phyloP scores from a whole-genome alignment of 2,888 invertebrate species.

The Selenia dentaria region DNA sequence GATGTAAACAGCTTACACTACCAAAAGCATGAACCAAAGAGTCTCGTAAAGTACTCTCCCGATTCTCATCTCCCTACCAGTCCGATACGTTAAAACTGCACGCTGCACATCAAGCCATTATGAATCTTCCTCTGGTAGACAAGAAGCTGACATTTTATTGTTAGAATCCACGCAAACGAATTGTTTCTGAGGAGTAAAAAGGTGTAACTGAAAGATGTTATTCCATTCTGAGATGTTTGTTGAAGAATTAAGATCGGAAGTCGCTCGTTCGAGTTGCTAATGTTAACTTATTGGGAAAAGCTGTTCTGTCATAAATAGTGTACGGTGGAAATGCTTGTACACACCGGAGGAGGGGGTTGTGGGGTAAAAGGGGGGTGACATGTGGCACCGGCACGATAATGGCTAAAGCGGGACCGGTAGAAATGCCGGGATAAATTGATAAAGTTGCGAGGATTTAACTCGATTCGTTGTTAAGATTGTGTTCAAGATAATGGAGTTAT shows the following conservation, averaged over 20 bases:
- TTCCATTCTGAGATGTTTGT: constrained; percentile 42
- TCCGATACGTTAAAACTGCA: constrained; percentile 47
- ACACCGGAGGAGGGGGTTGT: constrained; percentile 33
- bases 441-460: constrained; percentile 47
- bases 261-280: constrained; percentile 38
- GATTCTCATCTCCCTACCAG: constrained; percentile 44
- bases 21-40: constrained; percentile 36
- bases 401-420: constrained; percentile 15
- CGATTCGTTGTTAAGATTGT: constrained; percentile 30
- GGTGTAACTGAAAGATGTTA: constrained; percentile 37
- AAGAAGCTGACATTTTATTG: constrained; percentile 51
- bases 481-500: constrained; percentile 24
- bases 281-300: constrained; percentile 53
- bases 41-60: constrained; percentile 48
- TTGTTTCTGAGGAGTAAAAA: constrained; percentile 26
- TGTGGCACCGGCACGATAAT: constrained; percentile 44
- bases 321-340: constrained; percentile 46
- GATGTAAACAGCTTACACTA: constrained; percentile 42
- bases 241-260: constrained; percentile 35
- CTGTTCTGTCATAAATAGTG: constrained; percentile 50
- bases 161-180: constrained; percentile 23
- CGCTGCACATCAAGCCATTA: constrained; percentile 45
- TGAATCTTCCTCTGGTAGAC: constrained; percentile 44
- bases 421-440: constrained; percentile 49
- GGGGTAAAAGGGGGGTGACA: constrained; percentile 35